phyloP scores from a whole-genome alignment of 2,888 invertebrate genomes.

The Drosophila stalkeri region DNA sequence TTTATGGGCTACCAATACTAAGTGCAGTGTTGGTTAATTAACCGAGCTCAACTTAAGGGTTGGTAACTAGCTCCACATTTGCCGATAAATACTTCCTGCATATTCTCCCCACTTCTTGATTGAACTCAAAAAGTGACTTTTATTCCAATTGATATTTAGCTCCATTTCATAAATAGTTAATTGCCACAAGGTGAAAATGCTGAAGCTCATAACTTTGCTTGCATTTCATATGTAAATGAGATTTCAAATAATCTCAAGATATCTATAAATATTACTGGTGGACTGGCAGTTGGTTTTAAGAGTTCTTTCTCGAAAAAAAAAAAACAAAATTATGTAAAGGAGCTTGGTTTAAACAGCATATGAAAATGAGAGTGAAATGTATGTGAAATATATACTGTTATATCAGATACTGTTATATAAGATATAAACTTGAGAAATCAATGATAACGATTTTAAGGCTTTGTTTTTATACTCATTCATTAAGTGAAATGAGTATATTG shows the following conservation, averaged over 20 bases:
- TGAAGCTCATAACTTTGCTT: slow-evolving; percentile 11
- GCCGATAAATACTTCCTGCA: neutral
- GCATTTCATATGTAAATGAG: slow-evolving; percentile 45
- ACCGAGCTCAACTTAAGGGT: slow-evolving; percentile 32
- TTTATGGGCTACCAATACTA: slow-evolving; percentile 42
- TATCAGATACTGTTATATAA: neutral
- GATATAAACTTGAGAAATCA: neutral
- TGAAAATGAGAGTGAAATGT: neutral
- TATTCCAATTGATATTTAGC: slow-evolving; percentile 63
- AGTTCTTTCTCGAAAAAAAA: neutral
- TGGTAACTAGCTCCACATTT: slow-evolving; percentile 33
- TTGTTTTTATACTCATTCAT: neutral
- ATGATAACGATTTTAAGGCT: neutral
- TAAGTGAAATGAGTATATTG: neutral
- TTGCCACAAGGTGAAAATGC: slow-evolving; percentile 71
- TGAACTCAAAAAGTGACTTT: slow-evolving; percentile 50
- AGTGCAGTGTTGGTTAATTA: slow-evolving; percentile 48
- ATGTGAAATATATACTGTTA: neutral
- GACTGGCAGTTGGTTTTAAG: slow-evolving; percentile 12
- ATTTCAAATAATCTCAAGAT: slow-evolving; percentile 8
- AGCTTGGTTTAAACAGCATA: neutral
- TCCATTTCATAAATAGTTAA: slow-evolving; percentile 68
- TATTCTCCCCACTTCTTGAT: slow-evolving; percentile 29
- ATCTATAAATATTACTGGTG: slow-evolving; percentile 18
- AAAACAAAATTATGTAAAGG: neutral